Base-by-base conservation (phyloP, 23 tunicate species). In the Trididemnum miniatum region DNA sequence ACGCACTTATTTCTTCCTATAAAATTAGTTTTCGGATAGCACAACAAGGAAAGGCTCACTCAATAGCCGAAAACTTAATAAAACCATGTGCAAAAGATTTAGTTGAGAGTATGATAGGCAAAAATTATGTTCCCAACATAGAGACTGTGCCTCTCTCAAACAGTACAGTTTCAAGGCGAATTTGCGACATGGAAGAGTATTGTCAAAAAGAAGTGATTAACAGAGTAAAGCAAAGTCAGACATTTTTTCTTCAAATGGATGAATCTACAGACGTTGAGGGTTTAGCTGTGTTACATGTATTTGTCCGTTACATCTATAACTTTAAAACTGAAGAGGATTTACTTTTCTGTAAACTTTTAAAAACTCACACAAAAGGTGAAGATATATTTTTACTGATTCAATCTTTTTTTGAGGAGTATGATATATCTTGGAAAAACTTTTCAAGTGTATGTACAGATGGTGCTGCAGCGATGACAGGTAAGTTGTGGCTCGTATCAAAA, bases 41-140 rank as follows among this genome's bases (percentile, higher is more conserved):
- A 40, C 59, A 40, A 49, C 62, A 40, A 49, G 80, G 80, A 40
- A 27, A 74, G 80, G 80, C 80, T 40, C 80, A 74, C 80, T 35
- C 80, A 40, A 74, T 74, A 40, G 80, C 80, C 62, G 80, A 74
- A 74, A 74, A 38, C 62, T 49, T 74, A 23, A 74, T 74, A 40
- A 74, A 74, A 74, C 80, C 80, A 32, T 74, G 75, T 67, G 75
- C 75, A 67, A 67, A 67, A 67, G 75, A 67, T 67, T 67, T 67
- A 67, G 75, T 32, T 31, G 75, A 67, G 7, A 67, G 75, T 67
- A 67, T 67, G 75, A 67, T 67, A 67, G 75, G 75, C 75, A 67
- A 67, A 67, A 67, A 67, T 30, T 67, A 67, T 67, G 75, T 67
- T 67, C 75, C 38, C 75, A 67, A 67, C 75, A 67, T 67, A 67